Percentiles rank a stretch among this genome's conserved stretches.
Evolutionary conservation across 2,113 vertebrate species (phyloP).

Genomic region (Nothocercus nigrocapillus): DNA sequence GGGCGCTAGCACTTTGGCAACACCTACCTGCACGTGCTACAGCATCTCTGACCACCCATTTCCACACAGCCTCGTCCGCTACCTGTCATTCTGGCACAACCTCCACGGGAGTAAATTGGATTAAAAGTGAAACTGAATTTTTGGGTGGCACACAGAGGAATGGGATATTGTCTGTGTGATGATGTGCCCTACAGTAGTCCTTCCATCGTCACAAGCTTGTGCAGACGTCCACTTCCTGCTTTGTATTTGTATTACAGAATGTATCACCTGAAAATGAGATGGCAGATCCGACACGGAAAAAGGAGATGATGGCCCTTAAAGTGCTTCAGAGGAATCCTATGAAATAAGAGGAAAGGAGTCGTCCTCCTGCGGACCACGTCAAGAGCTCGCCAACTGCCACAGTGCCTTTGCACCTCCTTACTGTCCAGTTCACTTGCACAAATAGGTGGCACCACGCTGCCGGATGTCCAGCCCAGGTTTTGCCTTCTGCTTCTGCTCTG

Average conservation of each 20-base stretch:
- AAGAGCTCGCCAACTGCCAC: background rate
- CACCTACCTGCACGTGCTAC: background rate
- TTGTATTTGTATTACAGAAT: background rate
- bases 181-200: background rate
- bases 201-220: background rate
- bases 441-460: background rate
- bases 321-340: conserved; percentile 2
- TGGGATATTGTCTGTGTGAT: background rate
- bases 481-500: background rate
- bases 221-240: background rate
- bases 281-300: conserved; percentile 25
- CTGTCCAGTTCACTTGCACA: background rate
- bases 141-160: background rate
- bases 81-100: background rate
- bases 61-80: accelerated
- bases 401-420: accelerated
- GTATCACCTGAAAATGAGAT: conserved; percentile 28
- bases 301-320: conserved; percentile 22
- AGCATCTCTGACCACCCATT: background rate
- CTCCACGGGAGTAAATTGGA: accelerated
- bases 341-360: background rate
- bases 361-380: background rate
- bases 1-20: background rate
- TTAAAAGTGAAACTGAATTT: background rate
- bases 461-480: background rate